Evolutionary conservation across 1,140 invertebrate species (phyloP).

Genomic region (Drosophila lini): DNA sequence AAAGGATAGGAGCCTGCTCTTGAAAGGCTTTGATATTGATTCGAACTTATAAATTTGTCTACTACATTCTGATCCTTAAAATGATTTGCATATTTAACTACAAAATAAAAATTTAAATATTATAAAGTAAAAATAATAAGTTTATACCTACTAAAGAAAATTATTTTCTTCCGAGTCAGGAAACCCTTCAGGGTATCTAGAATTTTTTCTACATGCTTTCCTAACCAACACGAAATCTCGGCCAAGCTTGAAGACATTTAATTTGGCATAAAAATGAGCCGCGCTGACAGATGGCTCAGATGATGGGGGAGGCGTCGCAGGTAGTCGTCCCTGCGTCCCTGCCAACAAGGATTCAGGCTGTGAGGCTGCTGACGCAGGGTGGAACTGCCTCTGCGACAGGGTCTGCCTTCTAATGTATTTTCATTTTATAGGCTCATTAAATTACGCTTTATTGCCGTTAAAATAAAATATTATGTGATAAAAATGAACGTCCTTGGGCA

Average conservation of each 20-base stretch:
- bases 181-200: background rate
- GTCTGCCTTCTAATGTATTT: constrained; percentile 67
- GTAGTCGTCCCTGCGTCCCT: constrained; percentile 35
- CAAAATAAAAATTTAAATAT: background rate
- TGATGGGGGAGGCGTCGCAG: constrained; percentile 29
- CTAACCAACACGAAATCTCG: constrained; percentile 57
- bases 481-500: constrained; percentile 58
- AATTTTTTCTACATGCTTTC: constrained; percentile 5
- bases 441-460: constrained; percentile 83
- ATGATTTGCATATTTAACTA: background rate
- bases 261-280: constrained; percentile 76
- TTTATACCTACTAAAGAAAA: background rate
- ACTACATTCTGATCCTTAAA: background rate
- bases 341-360: constrained; percentile 1
- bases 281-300: constrained; percentile 67
- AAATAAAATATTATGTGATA: constrained; percentile 83
- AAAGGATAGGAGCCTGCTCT: too few relatives aligned
- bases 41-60: background rate
- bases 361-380: constrained; percentile 8
- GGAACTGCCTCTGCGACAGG: constrained; percentile 5
- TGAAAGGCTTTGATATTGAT: background rate
- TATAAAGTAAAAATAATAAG: background rate
- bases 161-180: background rate
- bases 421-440: constrained; percentile 82
- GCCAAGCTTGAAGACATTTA: constrained; percentile 66